These are phyloP conservation scores for Drosophila dunni DNA, from an alignment of 1,140 invertebrate species.

Conservation along the genomic window DNA sequence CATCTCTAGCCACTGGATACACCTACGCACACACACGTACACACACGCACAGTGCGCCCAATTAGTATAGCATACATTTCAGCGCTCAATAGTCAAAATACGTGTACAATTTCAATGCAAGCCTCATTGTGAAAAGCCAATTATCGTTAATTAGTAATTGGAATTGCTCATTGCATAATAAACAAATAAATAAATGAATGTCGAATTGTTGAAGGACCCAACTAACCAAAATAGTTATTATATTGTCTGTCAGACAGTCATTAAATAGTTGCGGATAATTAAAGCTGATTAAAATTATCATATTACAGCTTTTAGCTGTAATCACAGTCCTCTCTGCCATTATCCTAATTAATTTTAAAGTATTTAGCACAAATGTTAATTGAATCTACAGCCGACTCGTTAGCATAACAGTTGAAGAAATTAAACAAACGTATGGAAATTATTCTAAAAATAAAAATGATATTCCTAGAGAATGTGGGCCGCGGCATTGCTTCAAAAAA, in stretches of 20 bases:
- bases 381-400: background rate
- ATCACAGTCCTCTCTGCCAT: background rate
- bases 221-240: background rate
- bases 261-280: background rate
- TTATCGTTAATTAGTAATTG: constrained; percentile 17
- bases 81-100: constrained; percentile 44
- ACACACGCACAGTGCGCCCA: constrained; percentile 25
- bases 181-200: constrained; percentile 1
- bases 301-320: background rate
- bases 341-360: background rate
- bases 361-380: background rate
- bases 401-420: background rate
- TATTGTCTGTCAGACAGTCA: background rate
- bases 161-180: background rate
- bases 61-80: constrained; percentile 71
- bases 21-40: constrained; percentile 13
- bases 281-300: background rate
- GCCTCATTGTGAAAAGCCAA: background rate
- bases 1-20: background rate
- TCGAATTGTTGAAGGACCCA: background rate
- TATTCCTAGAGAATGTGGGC: constrained; percentile 37
- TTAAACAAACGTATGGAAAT: background rate
- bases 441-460: background rate
- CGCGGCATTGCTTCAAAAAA: constrained; percentile 36
- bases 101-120: constrained; percentile 9